Evolutionary conservation across 2,888 invertebrate species (phyloP).

Genomic region (Poecilobothrus nobilitatus): DNA sequence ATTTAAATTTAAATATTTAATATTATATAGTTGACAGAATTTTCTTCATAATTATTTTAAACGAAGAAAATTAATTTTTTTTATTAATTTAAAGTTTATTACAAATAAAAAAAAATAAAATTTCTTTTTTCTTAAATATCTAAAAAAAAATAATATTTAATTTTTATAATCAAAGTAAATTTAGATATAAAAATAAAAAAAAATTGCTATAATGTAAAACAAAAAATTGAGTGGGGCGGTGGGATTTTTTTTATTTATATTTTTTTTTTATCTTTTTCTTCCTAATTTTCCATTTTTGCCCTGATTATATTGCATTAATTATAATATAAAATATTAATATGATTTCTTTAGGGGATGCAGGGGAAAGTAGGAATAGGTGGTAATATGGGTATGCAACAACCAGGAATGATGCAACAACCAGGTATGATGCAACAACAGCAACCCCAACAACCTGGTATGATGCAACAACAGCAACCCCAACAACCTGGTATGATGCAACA

Average conservation of each 20-base stretch:
- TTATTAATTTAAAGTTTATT: background rate
- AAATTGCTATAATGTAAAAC: background rate
- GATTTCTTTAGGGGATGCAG: constrained; percentile 46
- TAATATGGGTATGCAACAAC: constrained; percentile 42
- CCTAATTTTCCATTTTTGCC: background rate
- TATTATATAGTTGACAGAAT: background rate
- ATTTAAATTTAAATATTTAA: background rate
- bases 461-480: constrained; percentile 31
- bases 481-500: constrained; percentile 31
- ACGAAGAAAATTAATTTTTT: constrained; percentile 5
- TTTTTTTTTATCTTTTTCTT: background rate
- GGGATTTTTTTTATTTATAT: constrained; percentile 19
- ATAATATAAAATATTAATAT: constrained; percentile 12
- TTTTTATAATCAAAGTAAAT: too few species aligned
- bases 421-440: constrained; percentile 24
- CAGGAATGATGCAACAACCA: constrained; percentile 28
- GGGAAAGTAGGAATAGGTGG: constrained; percentile 50
- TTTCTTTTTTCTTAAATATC: too few species aligned
- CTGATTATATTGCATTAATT: background rate
- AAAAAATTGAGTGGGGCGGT: constrained; percentile 23
- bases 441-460: constrained; percentile 24
- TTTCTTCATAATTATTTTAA: background rate
- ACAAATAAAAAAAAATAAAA: too few species aligned
- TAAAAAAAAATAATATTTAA: too few species aligned
- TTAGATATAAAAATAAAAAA: background rate